Base-by-base conservation (phyloP, 2,888 invertebrate genomes). In the Tryphoninae sp. region DNA sequence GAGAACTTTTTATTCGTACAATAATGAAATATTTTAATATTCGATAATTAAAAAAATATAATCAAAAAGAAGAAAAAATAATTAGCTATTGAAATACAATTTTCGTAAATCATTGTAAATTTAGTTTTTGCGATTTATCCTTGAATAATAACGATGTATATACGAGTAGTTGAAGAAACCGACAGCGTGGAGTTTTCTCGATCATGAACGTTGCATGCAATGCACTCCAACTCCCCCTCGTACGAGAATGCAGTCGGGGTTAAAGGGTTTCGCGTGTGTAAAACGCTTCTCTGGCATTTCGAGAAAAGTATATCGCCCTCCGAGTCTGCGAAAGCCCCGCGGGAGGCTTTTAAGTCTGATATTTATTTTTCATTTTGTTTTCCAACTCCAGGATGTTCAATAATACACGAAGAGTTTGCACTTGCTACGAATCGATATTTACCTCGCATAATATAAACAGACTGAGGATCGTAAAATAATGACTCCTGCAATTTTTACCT, bases 251-350 rank as follows among this genome's bases (percentile, higher is more conserved):
- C 76, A 68, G 76, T 26, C 61, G 72, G 72, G 79, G 79, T 77
- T 81, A 72, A 83, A 78, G 81, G 81, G 71, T 81, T 77, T 83
- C 67, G 83, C 81, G 81, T 78, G 82, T 64, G 22, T 23, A 19
- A 67, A 72, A 55, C 72, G 49, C 13, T 61, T 64, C 58, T 40
- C 51, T 61, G 61, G 23, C 42, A 19, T 74, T 62, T 69, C 40
- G 42, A 72, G 81, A 82, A 80, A 76, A 78, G 71, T 49, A 75
- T 62, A 67, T 65, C 55, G 62, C 49, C 33, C 71, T 55, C 22
- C 23, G 53, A 69, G 65, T 67, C 74, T 74, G 79, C 55, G 79
- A 80, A 53, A 71, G 58, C 40, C 19, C 55, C 51, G 49, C n/a
- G 3, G 19, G 55, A 58, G 51, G 51, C 53, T 55, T 7, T 8